Percentiles rank a stretch among this genome's conserved stretches.
Evolutionary conservation across 2,797 vertebrate genomes (phyloP).

Genomic region (Channa striata): DNA sequence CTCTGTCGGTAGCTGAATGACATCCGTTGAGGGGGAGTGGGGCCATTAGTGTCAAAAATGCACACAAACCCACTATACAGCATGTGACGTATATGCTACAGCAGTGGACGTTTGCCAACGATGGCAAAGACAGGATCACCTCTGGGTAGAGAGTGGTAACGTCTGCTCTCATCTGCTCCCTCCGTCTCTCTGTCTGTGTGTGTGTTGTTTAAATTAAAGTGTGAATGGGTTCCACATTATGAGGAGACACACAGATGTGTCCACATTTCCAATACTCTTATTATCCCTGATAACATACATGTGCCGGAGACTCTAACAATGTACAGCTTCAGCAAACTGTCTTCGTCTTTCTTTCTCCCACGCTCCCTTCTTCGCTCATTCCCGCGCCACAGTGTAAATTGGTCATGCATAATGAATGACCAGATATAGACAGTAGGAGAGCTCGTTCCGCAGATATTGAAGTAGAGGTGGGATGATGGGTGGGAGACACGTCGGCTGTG

Average conservation of each 20-base stretch:
- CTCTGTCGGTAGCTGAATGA: conserved; percentile 56
- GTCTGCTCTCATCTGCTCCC: conserved; percentile 12
- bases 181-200: not conserved
- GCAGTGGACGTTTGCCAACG: conserved; percentile 33
- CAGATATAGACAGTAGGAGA: conserved; percentile 40
- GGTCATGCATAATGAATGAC: conserved; percentile 74
- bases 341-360: not conserved
- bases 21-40: conserved; percentile 66
- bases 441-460: conserved; percentile 29
- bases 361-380: not conserved
- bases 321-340: conserved; percentile 35
- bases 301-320: conserved; percentile 33
- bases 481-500: conserved; percentile 10
- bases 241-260: conserved; percentile 41
- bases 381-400: conserved; percentile 57
- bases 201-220: no score
- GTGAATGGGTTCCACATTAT: conserved; percentile 55
- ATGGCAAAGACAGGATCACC: conserved; percentile 50
- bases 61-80: conserved; percentile 33
- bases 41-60: conserved; percentile 51
- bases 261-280: conserved; percentile 44
- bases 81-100: conserved; percentile 49
- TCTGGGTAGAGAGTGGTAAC: conserved; percentile 30
- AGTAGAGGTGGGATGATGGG: conserved; percentile 10
- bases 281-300: conserved; percentile 50